These are phyloP conservation scores for Cossypha niveicapilla DNA, from an alignment of 2,797 vertebrate species.

Conservation along the genomic window DNA sequence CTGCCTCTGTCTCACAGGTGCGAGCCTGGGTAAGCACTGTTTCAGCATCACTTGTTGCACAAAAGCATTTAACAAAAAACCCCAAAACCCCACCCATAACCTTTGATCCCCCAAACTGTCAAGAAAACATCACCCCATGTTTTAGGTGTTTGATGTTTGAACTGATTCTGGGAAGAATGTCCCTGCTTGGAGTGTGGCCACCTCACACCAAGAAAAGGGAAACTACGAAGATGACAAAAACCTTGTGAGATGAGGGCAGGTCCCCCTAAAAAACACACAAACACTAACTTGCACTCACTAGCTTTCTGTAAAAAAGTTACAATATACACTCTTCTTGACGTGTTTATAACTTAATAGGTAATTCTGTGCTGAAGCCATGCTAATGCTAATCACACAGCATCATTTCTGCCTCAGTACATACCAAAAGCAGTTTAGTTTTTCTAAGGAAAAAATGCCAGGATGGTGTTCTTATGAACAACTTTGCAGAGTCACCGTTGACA, in stretches of 20 bases:
- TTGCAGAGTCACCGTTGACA: not conserved
- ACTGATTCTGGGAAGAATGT: not conserved
- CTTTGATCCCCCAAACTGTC: rapidly evolving
- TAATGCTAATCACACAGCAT: not conserved
- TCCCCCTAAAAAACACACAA: rapidly evolving
- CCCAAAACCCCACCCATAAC: rapidly evolving
- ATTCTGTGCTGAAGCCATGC: not conserved
- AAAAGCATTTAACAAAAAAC: not conserved
- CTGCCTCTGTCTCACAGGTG: rapidly evolving
- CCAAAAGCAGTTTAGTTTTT: not conserved
- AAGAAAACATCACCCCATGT: rapidly evolving
- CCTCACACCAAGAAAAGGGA: rapidly evolving
- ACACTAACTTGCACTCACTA: rapidly evolving
- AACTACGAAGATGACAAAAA: not conserved
- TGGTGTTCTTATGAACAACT: not conserved
- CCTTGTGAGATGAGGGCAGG: rapidly evolving
- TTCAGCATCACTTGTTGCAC: not conserved
- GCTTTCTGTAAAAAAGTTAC: not conserved
- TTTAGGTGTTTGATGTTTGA: not conserved
- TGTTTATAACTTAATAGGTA: not conserved
- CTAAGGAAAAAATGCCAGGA: not conserved
- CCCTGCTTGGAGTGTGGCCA: not conserved
- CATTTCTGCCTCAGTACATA: not conserved
- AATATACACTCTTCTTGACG: not conserved
- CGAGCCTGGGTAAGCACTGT: not conserved